Percentiles rank a stretch among this genome's conserved stretches.
Evolutionary conservation across 2,888 invertebrate species (phyloP).

Genomic region (Crematogaster levior): DNA sequence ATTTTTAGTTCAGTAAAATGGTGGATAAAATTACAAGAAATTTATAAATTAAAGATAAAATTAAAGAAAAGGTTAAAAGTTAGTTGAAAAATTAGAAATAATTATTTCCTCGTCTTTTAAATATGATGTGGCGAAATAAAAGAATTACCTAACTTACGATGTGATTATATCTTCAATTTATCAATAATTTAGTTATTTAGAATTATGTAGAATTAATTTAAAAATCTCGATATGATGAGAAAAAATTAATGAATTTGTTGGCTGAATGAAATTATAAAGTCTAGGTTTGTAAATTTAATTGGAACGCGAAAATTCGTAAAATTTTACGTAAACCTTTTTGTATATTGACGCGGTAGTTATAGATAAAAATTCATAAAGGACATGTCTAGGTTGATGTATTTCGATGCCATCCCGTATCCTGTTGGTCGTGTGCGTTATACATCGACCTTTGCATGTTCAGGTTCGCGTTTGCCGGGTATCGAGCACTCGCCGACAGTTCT

Average conservation of each 20-base stretch:
- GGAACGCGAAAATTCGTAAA: background rate
- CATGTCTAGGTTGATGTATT: too few relatives aligned
- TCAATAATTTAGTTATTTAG: background rate
- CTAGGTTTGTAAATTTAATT: background rate
- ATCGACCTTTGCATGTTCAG: background rate
- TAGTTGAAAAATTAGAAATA: background rate
- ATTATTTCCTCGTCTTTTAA: background rate
- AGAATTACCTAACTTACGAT: background rate
- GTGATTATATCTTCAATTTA: background rate
- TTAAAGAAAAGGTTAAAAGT: background rate
- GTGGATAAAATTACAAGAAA: background rate
- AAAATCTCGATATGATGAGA: background rate
- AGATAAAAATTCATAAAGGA: background rate
- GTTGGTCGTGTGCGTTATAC: background rate
- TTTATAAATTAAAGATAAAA: too few relatives aligned
- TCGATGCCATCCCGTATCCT: background rate
- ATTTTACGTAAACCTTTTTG: background rate
- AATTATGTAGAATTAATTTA: background rate
- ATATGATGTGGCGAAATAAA: background rate
- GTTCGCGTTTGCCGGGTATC: constrained; percentile 17
- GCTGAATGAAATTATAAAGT: background rate
- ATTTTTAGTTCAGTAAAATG: background rate
- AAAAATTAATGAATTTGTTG: background rate
- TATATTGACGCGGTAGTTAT: background rate
- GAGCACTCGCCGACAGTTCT: constrained; percentile 45